phyloP scores from a whole-genome alignment of 2,888 invertebrate species.

The Troides helena region DNA sequence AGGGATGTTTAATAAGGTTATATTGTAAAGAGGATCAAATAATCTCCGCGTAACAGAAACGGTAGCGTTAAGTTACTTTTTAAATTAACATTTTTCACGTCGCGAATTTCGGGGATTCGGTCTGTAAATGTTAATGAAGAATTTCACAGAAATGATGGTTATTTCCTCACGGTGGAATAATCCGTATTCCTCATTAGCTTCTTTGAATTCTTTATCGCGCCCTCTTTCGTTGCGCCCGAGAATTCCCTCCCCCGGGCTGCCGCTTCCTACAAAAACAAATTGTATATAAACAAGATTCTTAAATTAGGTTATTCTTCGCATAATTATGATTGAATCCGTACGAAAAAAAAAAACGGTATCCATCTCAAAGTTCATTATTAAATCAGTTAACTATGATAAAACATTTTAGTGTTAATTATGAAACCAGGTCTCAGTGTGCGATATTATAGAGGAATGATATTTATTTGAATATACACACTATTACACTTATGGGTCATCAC shows the following conservation, averaged over 20 bases:
- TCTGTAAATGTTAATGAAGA: background rate
- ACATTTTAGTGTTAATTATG: too few species aligned
- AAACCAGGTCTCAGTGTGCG: too few species aligned
- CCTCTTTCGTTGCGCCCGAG: background rate
- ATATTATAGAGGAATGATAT: too few species aligned
- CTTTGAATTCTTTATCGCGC: conserved; percentile 13
- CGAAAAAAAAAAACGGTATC: too few species aligned
- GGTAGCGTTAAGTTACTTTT: conserved; percentile 1
- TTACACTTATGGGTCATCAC: too few species aligned
- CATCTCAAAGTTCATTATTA: too few species aligned
- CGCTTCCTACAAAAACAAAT: background rate
- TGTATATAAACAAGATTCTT: background rate
- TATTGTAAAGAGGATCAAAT: too few species aligned
- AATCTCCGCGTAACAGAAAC: background rate
- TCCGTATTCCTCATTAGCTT: conserved; percentile 15
- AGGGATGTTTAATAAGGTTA: too few species aligned
- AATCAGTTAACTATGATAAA: too few species aligned
- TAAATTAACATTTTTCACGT: background rate
- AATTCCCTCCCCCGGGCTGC: background rate
- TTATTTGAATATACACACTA: too few species aligned
- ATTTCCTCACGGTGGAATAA: conserved; percentile 8
- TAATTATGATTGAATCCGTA: background rate
- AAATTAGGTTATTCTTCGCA: background rate
- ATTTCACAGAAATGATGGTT: background rate
- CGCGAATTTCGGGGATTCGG: background rate